A percentile compares a stretch with the other conserved stretches of the same genome.
Conservation (phyloP, 2,113 vertebrate genomes). For the Tamias sibiricus region DNA sequence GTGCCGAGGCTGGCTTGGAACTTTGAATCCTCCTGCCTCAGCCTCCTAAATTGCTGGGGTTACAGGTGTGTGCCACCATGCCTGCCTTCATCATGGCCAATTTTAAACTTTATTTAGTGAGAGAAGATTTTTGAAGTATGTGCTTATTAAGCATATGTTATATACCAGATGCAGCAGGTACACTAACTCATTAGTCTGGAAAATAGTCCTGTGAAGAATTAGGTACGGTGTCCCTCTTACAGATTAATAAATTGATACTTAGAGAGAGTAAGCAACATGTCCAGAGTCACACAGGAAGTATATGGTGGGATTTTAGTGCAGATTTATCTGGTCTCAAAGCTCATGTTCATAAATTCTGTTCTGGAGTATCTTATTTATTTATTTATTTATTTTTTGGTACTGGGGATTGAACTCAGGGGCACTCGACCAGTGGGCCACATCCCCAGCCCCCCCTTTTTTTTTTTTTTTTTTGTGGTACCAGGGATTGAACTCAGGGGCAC, state of each 20-base stretch:
- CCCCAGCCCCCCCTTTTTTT: no score
- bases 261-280: not conserved
- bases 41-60: no score
- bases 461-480: no score
- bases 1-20: no score
- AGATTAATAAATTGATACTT: not conserved
- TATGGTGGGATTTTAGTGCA: not conserved
- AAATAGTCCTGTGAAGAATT: not conserved
- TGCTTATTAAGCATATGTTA: not conserved
- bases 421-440: no score
- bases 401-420: no score
- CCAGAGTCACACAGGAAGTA: not conserved
- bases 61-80: no score
- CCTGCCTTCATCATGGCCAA: not conserved
- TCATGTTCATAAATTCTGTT: not conserved
- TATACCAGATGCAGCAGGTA: not conserved
- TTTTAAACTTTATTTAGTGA: slow-evolving; percentile 1
- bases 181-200: not conserved
- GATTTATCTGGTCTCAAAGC: not conserved
- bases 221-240: not conserved
- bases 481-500: no score
- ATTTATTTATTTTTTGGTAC: no score
- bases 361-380: no score
- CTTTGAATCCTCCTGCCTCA: no score
- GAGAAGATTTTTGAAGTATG: not conserved